Base-by-base conservation (phyloP, 2,797 vertebrate genomes). In the Pseudochaenichthys georgianus region DNA sequence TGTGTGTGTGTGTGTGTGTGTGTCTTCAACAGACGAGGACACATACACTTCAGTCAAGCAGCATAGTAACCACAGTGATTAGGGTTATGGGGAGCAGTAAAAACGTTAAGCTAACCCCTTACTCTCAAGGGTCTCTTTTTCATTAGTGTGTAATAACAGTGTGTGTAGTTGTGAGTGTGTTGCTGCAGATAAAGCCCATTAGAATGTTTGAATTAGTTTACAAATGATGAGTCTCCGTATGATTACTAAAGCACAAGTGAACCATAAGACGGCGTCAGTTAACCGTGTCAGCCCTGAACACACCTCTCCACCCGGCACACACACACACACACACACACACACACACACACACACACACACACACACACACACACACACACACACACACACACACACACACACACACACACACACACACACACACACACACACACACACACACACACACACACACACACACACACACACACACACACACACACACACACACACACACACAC, bases 41-140 rank as follows among this genome's bases (percentile, higher is more conserved):
- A 79, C 70, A 51, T 69, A 74, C 75, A 13, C 69, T 63, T 8
- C 51, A 59, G 53, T 70, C 70, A 6, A 70, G 51, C 62, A 73
- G 82, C 48, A 84, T 82, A 84, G 90, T 88, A 88, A 90, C 87
- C 78, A 79, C 64, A 75, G 84, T 87, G 88, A 93, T 92, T 91
- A 89, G 86, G 55, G 12, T 91, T 88, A 89, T 89, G 89, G 87
- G 88, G 63, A 68, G 87, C 87, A 86, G 84, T 92, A 89, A 89
- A 91, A 81, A 86, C 51, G 46, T 85, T 87, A 87, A 89, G 77
- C 80, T 90, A 88, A 90, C 87, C 80, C 80, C 82, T 82, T 80
- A 83, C 88, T 90, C 85, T 84, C 78, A 78, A 55, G 67, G 75
- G 87, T 73, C 85, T 88, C 84, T 87, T 91, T 88, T 82, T 90